A percentile compares a stretch with the other conserved stretches of the same genome.
phyloP scores from a whole-genome alignment of 2,797 vertebrate species.

The Labeo calbasu region DNA sequence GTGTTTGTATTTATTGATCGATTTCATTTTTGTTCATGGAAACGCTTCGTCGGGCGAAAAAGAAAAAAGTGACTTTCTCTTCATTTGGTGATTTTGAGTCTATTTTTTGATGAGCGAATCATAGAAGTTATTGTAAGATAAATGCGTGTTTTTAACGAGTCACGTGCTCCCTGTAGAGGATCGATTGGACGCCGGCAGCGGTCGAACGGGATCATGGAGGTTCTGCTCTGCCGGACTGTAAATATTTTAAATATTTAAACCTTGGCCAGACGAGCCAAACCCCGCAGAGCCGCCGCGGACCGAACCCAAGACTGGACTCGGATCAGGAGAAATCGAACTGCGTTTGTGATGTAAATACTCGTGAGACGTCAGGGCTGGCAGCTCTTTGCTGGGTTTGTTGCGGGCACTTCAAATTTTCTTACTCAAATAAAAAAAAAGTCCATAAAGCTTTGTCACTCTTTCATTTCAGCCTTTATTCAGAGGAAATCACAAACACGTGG shows the following conservation, averaged over 20 bases:
- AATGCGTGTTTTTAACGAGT: conserved; percentile 72
- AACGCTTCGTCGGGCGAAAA: conserved; percentile 64
- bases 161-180: conserved; percentile 64
- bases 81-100: conserved; percentile 70
- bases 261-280: conserved; percentile 65
- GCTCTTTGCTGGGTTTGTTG: conserved; percentile 71
- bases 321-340: conserved; percentile 41
- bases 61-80: conserved; percentile 69
- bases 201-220: conserved; percentile 76
- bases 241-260: conserved; percentile 97
- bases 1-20: conserved; percentile 83
- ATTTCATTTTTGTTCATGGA: conserved; percentile 71
- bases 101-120: conserved; percentile 81
- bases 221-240: conserved; percentile 91
- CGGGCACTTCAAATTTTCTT: conserved; percentile 88
- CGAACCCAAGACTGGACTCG: conserved; percentile 60
- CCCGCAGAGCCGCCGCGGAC: conserved; percentile 56
- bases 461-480: conserved; percentile 45
- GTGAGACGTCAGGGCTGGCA: conserved; percentile 74
- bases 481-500: background rate
- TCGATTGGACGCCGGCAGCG: conserved; percentile 49
- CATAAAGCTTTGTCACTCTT: conserved; percentile 72
- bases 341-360: conserved; percentile 74
- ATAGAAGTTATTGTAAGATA: conserved; percentile 82
- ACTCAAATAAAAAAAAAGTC: conserved; percentile 82